Evolutionary conservation across 1,140 invertebrate genomes (phyloP).

Genomic region (Streblospio benedicti): DNA sequence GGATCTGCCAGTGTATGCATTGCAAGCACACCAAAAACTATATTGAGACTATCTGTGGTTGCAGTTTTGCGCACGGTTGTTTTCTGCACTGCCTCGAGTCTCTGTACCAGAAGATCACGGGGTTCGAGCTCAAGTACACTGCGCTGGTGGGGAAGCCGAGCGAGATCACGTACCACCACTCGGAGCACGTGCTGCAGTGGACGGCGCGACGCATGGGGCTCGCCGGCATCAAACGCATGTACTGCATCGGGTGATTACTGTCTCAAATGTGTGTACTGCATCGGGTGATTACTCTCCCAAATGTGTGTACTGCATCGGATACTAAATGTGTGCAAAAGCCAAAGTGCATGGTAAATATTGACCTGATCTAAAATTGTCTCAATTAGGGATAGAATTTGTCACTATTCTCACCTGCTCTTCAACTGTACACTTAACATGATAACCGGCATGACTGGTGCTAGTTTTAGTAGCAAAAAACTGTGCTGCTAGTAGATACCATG

Average conservation of each 20-base stretch:
- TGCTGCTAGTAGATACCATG: neutral
- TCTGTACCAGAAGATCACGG: slow-evolving; percentile 47
- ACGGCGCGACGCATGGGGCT: slow-evolving; percentile 37
- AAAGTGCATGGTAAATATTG: too few species aligned
- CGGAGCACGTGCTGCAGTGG: slow-evolving; percentile 39
- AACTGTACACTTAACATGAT: neutral
- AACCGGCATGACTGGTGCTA: neutral
- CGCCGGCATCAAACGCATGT: slow-evolving; percentile 36
- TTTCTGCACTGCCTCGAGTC: slow-evolving; percentile 44
- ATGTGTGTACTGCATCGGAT: slow-evolving; percentile 46
- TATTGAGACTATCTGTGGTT: neutral
- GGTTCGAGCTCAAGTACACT: slow-evolving; percentile 40
- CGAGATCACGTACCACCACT: slow-evolving; percentile 46
- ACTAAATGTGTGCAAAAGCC: neutral
- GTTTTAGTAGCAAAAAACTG: neutral
- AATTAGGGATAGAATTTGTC: too few species aligned
- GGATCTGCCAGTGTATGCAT: too few species aligned
- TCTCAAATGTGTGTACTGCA: slow-evolving; percentile 41
- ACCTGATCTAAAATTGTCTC: neutral
- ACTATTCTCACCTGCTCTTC: too few species aligned
- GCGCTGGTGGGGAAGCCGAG: slow-evolving; percentile 46
- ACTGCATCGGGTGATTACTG: slow-evolving; percentile 42
- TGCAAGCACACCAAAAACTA: too few species aligned
- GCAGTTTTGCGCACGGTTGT: slow-evolving; percentile 45
- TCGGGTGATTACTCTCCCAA: slow-evolving; percentile 39